Evolutionary conservation across 1,140 invertebrate genomes (phyloP), one percentile per base, ranked within the genome.

Genomic region (Cylas formicarius): DNA sequence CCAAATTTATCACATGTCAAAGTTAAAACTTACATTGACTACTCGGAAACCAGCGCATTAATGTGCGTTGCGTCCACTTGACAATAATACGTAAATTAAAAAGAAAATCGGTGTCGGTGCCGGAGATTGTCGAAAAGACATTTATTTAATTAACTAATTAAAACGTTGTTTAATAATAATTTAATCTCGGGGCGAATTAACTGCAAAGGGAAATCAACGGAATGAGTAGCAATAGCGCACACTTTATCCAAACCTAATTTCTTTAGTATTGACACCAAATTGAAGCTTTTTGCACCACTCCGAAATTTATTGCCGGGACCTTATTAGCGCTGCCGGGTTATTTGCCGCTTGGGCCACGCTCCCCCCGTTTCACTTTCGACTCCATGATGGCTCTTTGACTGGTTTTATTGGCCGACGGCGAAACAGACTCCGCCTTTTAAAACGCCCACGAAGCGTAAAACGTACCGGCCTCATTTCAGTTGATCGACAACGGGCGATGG

Each of bases 401-500:
- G 16, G 9, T 39, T 43, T 50, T 40, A 58, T 58, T 58, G 56
- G 56, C 18, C 22, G 11, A 29, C 24, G 18, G 8, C 14, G 28
- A 26, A 17, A 24, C 20, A 20, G 43, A 35, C 50, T 44, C 49
- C 52, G 50, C 58, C 55, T 29, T 28, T n/a, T 41, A 48, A 34
- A 41, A 44, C 56, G 56, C 58, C 58, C 56, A 41, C 28, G 40
- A 40, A 45, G 29, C 24, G 20, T n/a, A 50, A 53, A 39, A 50
- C 45, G 53, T 36, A 41, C 48, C 45, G 48, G 39, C 50, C 47
- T 50, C 43, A 29, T 24, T 37, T 52, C 61, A 65, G 62, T 65
- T 53, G 37, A 60, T 61, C 51, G 26, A 52, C 52, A 55, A 37
- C 57, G 55, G 57, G 63, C 54, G 45, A 62, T 65, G 61, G 61